phyloP scores from a whole-genome alignment of 1,140 invertebrate species.

The Campodea augens region DNA sequence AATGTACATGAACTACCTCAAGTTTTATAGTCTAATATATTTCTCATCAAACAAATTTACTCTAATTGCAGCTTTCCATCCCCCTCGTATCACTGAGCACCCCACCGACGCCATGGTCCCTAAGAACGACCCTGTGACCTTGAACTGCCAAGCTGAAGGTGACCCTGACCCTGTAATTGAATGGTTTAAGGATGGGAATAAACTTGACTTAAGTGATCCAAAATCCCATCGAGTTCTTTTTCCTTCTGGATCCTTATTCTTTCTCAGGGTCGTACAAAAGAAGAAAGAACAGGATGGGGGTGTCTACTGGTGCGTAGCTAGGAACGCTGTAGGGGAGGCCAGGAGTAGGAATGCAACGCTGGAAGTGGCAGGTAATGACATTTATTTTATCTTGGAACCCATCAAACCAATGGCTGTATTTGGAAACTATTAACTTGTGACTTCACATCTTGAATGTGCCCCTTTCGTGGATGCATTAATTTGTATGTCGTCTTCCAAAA shows the following conservation, averaged over 20 bases:
- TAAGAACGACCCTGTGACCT: conserved; percentile 50
- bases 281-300: conserved; percentile 59
- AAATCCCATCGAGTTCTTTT: conserved; percentile 39
- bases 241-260: conserved; percentile 62
- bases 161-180: conserved; percentile 45
- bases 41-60: no score
- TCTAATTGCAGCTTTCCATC: no score
- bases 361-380: conserved; percentile 59
- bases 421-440: no score
- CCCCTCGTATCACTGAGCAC: conserved; percentile 63
- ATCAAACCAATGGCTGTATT: no score
- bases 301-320: conserved; percentile 73
- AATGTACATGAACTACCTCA: no score
- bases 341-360: conserved; percentile 64
- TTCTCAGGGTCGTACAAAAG: conserved; percentile 46
- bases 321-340: conserved; percentile 53
- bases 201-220: conserved; percentile 41
- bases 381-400: no score
- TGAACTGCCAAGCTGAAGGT: conserved; percentile 55
- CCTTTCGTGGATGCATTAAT: no score
- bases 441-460: no score
- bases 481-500: no score
- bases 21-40: no score
- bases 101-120: conserved; percentile 61
- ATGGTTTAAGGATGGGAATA: conserved; percentile 61